Conservation (phyloP, 1,140 invertebrate species). For the Charaxes varanes region DNA sequence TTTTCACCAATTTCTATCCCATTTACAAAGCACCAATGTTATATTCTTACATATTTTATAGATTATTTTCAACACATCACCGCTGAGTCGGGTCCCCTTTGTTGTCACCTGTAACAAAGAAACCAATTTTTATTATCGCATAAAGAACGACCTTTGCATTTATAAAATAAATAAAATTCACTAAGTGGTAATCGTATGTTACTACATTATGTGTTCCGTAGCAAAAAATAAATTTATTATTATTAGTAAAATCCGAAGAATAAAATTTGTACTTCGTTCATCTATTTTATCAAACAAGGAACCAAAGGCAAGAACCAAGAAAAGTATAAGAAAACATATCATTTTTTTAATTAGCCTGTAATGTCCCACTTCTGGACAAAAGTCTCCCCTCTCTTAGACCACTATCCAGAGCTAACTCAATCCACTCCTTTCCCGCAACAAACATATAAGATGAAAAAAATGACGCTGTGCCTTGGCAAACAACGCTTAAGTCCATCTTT, state of each 20-base stretch:
- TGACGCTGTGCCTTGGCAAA: no score
- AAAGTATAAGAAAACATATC: no score
- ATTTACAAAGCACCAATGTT: conserved; percentile 8
- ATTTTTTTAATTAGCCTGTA: no score
- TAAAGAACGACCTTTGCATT: conserved; percentile 20
- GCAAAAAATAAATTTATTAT: neutral
- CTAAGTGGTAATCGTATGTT: neutral
- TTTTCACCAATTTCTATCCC: conserved; percentile 19
- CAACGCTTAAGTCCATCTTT: no score
- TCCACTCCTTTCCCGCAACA: no score
- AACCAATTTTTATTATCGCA: conserved; percentile 26
- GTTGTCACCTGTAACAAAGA: conserved; percentile 43
- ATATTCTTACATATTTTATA: conserved; percentile 23
- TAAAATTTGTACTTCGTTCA: no score
- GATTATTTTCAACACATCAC: conserved; percentile 21
- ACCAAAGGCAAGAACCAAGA: no score
- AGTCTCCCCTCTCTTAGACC: no score
- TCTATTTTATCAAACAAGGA: no score
- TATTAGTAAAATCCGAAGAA: conserved; percentile 1
- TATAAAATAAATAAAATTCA: conserved; percentile 6
- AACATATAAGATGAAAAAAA: no score
- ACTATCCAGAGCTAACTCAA: no score
- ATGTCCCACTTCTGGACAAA: no score
- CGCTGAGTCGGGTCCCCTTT: conserved; percentile 27
- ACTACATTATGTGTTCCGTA: neutral